Base-by-base conservation (phyloP, 2,888 invertebrate species). In the Thymelicus acteon region DNA sequence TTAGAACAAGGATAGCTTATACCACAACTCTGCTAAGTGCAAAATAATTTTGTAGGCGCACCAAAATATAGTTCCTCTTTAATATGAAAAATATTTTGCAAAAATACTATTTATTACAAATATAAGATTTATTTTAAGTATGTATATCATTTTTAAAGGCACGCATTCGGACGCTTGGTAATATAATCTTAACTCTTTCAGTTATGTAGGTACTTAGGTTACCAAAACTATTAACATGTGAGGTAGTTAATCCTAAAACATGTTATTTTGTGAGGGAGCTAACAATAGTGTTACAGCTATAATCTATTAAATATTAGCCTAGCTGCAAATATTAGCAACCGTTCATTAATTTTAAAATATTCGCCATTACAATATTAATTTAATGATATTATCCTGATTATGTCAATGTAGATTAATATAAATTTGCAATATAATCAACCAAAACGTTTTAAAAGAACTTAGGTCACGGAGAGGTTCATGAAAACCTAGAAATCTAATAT, bases 21-120 rank as follows among this genome's bases (percentile, higher is more conserved):
- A 12, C 2, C 24, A 19, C 5, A 15, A 19, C 7, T 12, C 12
- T 5, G 24, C 24, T 24, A 54, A 54, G 24, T 54, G 54, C 54
- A 54, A 54, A 54, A 54, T 54, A 19, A 54, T 54, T 44, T 64
- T 31, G 15, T 63, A 57, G 47, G 48, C 61, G 49, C 12, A 37
- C 47, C 19, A 60, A 48, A 62, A 47, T 48, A 8, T 62, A 48
- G 5, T 31, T 31, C 4, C 24, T 31, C 31, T 37, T 15, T 54
- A 54, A 54, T 54, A 54, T 54, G 52, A 15, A 52, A 52, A 52
- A 52, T 52, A 1, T 8, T 15, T 52, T 52, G 49, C 49, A 52
- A 19, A 15, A 52, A 52, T 52, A 52, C 49, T 52, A 15, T 24
- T 44, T 12, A 10, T 12, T 44, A 44, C 44, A 44, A 44, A 40